These are phyloP conservation scores for Harpagus bidentatus DNA, from an alignment of 2,113 vertebrate genomes.

Conservation along the genomic window DNA sequence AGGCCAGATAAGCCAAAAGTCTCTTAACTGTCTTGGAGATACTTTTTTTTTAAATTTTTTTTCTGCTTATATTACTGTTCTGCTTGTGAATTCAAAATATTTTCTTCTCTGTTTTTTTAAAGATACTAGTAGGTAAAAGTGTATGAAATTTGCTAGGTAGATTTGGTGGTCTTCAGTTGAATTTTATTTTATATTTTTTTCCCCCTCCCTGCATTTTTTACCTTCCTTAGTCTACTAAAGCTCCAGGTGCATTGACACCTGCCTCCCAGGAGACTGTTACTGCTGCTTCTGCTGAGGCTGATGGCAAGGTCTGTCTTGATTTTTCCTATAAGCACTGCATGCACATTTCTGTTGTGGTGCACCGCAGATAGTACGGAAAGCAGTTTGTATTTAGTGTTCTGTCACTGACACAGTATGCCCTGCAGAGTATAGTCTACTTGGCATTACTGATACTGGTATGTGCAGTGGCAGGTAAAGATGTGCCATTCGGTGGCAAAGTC, in stretches of 20 bases:
- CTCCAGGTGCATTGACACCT: slow-evolving; percentile 84
- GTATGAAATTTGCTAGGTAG: slow-evolving; percentile 10
- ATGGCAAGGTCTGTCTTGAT: slow-evolving; percentile 90
- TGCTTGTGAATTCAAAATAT: neutral
- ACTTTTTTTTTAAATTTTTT: neutral
- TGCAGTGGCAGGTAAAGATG: neutral
- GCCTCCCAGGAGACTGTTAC: slow-evolving; percentile 82
- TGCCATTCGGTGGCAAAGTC: neutral
- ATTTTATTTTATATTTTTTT: neutral
- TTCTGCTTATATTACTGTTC: neutral
- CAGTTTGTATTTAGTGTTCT: neutral
- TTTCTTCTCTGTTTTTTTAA: neutral
- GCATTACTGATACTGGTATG: neutral
- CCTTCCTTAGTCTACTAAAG: slow-evolving; percentile 86
- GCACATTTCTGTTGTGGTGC: slow-evolving; percentile 50
- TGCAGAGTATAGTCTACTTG: neutral
- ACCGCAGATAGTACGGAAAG: neutral
- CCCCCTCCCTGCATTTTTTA: slow-evolving; percentile 4
- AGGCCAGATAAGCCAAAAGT: neutral
- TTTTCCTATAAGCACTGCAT: slow-evolving; percentile 76
- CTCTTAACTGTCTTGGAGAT: neutral
- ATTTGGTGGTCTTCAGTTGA: slow-evolving; percentile 52
- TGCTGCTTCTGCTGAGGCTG: slow-evolving; percentile 81
- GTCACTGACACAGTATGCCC: neutral
- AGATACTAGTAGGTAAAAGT: neutral